Evolutionary conservation across 2,797 vertebrate species (phyloP).

Genomic region (Lutra lutra): DNA sequence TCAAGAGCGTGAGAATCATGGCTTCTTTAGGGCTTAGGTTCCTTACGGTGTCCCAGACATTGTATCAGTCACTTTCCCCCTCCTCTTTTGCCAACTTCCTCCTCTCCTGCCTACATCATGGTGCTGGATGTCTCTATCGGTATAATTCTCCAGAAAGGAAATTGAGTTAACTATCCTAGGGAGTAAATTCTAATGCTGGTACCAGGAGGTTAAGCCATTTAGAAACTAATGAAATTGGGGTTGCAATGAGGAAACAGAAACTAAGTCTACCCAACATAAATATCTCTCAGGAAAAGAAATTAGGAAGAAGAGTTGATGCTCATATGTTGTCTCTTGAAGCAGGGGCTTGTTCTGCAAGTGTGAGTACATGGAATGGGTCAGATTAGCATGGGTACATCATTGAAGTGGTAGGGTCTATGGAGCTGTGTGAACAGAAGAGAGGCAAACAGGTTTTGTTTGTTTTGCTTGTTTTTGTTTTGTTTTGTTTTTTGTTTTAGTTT

Average conservation of each 20-base stretch:
- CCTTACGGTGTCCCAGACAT: background rate
- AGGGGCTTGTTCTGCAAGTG: background rate
- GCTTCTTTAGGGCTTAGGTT: background rate
- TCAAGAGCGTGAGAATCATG: background rate
- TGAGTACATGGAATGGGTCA: background rate
- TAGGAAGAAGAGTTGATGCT: background rate
- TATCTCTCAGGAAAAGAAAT: background rate
- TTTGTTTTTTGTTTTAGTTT: background rate
- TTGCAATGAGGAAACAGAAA: background rate
- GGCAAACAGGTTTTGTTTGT: background rate
- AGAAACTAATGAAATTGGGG: background rate
- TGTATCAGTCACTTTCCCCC: background rate
- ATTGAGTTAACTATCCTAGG: background rate
- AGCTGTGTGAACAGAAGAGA: background rate
- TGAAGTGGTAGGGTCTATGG: background rate
- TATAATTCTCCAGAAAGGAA: background rate
- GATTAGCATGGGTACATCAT: background rate
- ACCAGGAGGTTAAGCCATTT: constrained; percentile 32
- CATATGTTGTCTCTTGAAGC: background rate
- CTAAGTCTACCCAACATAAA: background rate
- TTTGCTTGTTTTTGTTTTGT: background rate
- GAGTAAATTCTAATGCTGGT: background rate
- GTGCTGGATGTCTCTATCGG: background rate
- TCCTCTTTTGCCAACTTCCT: background rate
- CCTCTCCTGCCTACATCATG: background rate